phyloP scores from a whole-genome alignment of 1,140 invertebrate species.

The Sitodiplosis mosellana region DNA sequence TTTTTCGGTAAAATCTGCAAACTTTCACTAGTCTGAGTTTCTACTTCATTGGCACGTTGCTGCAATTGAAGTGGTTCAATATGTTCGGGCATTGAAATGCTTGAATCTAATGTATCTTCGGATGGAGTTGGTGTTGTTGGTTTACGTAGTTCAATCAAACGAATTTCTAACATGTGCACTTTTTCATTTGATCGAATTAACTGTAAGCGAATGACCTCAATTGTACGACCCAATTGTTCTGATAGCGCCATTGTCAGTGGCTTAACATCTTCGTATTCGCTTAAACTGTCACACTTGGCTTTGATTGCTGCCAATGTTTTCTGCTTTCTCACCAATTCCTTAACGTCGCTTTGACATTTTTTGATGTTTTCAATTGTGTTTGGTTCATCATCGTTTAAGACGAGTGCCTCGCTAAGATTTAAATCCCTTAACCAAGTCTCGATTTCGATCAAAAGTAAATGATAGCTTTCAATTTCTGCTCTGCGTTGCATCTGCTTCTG shows the following conservation, averaged over 20 bases:
- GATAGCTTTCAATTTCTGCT: slow-evolving; percentile 36
- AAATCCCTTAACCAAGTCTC: slow-evolving; percentile 37
- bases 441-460: slow-evolving; percentile 32
- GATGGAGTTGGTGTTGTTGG: not conserved
- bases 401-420: slow-evolving; percentile 8
- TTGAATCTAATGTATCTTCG: slow-evolving; percentile 15
- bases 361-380: slow-evolving; percentile 8
- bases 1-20: slow-evolving; percentile 12
- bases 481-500: slow-evolving; percentile 31
- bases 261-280: slow-evolving; percentile 20
- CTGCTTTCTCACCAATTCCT: slow-evolving; percentile 19
- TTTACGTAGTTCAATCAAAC: not conserved
- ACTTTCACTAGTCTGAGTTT: slow-evolving; percentile 31
- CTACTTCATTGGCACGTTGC: slow-evolving; percentile 13
- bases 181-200: not conserved
- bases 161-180: not conserved
- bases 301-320: slow-evolving; percentile 20
- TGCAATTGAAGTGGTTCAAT: slow-evolving; percentile 7
- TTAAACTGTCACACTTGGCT: slow-evolving; percentile 17
- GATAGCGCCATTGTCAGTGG: slow-evolving; percentile 16
- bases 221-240: slow-evolving; percentile 10
- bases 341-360: slow-evolving; percentile 16
- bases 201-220: not conserved
- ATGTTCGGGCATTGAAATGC: slow-evolving; percentile 20
- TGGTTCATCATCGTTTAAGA: not conserved